Evolutionary conservation across 2,888 invertebrate species (phyloP), one percentile per base, ranked within the genome.

Genomic region (Ctena decussata): DNA sequence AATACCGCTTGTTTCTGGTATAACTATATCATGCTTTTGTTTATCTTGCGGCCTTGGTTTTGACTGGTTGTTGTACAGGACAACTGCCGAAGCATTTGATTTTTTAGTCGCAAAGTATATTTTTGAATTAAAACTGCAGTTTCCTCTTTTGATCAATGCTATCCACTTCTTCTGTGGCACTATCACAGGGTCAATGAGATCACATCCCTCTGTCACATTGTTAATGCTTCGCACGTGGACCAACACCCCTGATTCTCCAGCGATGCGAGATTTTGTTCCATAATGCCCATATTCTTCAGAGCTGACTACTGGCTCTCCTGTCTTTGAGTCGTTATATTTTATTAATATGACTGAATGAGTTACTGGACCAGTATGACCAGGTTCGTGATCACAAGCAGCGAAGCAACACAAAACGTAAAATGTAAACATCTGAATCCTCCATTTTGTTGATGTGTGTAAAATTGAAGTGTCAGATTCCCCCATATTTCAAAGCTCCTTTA

Each of bases 111-210:
- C 98, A 95, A 98, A 97, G 93, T 97, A 97, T 90, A 98, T 97
- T 96, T 98, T 98, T 90, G 97, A 97, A 95, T 98, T 97, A 95
- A 98, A 98, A 93, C 97, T 97, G 96, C 98, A 98, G 93, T 96
- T 97, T 75, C 98, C 98, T 53, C 98, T 96, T 89, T 97, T 97
- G 60, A 98, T 97, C 89, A 98, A 96, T 0, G 98, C 98, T 86
- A 98, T 97, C 98, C 98, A 98, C 12, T 97, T 97, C 90, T 97
- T 97, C 5, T 80, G 82, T 8, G 96, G 95, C 11, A 94, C 87
- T 46, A 89, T 82, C 3, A 24, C 37, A 1, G 80, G 77, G 30
- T 87, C 85, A 24, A 87, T 70, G 27, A 41, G 24, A 12, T 76
- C 78, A 69, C 87, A 88, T 32, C 65, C 65, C 30, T 80, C 76